Percentiles rank a stretch among this genome's conserved stretches.
Evolutionary conservation across 2,888 invertebrate species (phyloP).

Genomic region (Agrochola circellaris): DNA sequence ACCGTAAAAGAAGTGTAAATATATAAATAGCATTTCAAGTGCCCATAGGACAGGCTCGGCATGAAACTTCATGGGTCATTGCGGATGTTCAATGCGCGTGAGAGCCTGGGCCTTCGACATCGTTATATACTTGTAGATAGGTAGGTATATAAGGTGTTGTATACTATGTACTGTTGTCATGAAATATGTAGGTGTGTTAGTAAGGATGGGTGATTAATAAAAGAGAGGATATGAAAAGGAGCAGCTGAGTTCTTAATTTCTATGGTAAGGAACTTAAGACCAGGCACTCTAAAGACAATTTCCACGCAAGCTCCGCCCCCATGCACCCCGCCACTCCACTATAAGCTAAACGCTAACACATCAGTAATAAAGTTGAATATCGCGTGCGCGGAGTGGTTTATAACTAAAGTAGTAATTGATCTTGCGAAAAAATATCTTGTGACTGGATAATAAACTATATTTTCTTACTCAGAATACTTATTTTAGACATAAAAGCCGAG

Average conservation of each 20-base stretch:
- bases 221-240: background rate
- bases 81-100: constrained; percentile 77
- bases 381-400: too few relatives aligned
- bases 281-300: too few relatives aligned
- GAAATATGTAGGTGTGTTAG: constrained; percentile 3
- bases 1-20: constrained; percentile 41
- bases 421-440: too few relatives aligned
- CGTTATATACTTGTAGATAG: constrained; percentile 29
- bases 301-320: too few relatives aligned
- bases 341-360: too few relatives aligned
- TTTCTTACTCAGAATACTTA: too few relatives aligned
- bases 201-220: background rate
- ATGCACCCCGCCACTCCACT: too few relatives aligned
- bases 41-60: constrained; percentile 49
- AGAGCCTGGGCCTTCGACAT: constrained; percentile 59
- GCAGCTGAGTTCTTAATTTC: background rate
- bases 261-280: too few relatives aligned
- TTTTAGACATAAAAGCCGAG: too few relatives aligned
- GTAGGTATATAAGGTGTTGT: constrained; percentile 33
- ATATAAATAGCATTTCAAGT: constrained; percentile 65
- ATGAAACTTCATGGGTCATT: constrained; percentile 79
- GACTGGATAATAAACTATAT: too few relatives aligned
- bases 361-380: too few relatives aligned
- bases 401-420: too few relatives aligned
- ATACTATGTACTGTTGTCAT: constrained; percentile 29